Percentiles rank a stretch among this genome's conserved stretches.
Evolutionary conservation across 2,797 vertebrate genomes (phyloP).

Genomic region (Enteromius unitaeniatus): DNA sequence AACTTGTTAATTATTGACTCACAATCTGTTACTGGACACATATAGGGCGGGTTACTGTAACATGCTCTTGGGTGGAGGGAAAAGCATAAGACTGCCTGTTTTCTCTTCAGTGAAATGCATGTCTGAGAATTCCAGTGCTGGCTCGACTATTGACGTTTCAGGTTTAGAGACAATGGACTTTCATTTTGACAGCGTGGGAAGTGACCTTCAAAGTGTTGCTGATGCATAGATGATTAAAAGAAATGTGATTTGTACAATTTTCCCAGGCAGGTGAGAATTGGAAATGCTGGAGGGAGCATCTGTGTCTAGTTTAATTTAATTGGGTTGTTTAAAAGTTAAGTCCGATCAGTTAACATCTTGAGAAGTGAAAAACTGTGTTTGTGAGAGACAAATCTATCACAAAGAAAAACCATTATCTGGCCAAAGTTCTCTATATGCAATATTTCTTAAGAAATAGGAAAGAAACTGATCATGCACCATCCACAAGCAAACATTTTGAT

Average conservation of each 20-base stretch:
- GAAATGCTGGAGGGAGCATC: neutral
- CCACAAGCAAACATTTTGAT: neutral
- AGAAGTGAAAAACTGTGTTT: neutral
- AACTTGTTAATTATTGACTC: constrained; percentile 77
- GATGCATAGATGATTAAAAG: neutral
- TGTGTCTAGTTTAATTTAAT: neutral
- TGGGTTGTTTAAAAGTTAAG: neutral
- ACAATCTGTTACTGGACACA: constrained; percentile 69
- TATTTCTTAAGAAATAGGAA: neutral
- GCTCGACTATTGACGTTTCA: constrained; percentile 16
- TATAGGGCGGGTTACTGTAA: constrained; percentile 21
- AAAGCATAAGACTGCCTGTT: neutral
- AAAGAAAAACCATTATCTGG: neutral
- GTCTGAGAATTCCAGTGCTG: neutral
- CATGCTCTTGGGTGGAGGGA: constrained; percentile 21
- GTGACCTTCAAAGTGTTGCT: neutral
- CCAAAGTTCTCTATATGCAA: neutral
- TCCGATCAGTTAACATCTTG: neutral
- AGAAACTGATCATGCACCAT: neutral
- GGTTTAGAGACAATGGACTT: neutral
- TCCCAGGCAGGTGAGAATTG: neutral
- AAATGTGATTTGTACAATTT: neutral
- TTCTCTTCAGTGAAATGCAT: neutral
- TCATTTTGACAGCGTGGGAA: neutral
- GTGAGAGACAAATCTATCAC: neutral